A percentile compares a stretch with the other conserved stretches of the same genome.
Conservation (phyloP, 2,797 vertebrate species). For the Parotocinclus haroldoi region DNA sequence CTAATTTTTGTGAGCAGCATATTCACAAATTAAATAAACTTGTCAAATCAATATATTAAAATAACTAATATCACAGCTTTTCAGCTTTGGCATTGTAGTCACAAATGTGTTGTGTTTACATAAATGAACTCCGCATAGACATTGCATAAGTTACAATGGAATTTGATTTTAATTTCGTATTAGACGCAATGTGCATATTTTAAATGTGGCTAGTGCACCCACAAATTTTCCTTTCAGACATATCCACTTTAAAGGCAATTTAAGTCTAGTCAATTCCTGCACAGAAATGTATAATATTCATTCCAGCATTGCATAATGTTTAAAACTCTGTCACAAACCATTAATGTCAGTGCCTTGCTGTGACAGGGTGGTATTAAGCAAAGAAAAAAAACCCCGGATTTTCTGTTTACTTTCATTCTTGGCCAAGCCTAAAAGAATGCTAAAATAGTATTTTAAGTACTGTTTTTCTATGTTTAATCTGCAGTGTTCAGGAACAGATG, state of each 20-base stretch:
- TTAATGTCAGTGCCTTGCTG: conserved; percentile 37
- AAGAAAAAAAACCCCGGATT: not conserved
- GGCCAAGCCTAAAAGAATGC: conserved; percentile 7
- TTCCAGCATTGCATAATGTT: conserved; percentile 17
- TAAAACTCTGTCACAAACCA: conserved; percentile 39
- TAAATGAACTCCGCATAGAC: no score
- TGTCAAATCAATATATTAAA: no score
- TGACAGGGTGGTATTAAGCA: conserved; percentile 2
- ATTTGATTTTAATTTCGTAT: no score
- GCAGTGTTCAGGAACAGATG: conserved; percentile 22
- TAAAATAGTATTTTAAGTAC: not conserved
- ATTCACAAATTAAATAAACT: no score
- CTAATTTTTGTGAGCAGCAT: no score
- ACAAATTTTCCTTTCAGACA: conserved; percentile 50
- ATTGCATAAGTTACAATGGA: no score
- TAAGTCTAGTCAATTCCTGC: conserved; percentile 29
- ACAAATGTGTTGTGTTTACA: no score
- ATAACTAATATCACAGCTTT: no score
- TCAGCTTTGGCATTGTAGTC: no score
- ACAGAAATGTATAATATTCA: conserved; percentile 31
- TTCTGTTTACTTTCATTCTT: not conserved
- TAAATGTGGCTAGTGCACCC: not conserved
- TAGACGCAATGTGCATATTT: not conserved
- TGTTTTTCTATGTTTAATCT: conserved; percentile 14
- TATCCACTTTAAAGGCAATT: conserved; percentile 44